These are phyloP conservation scores for Lasioglossum albipes DNA, from an alignment of 1,140 invertebrate genomes.

Conservation along the genomic window DNA sequence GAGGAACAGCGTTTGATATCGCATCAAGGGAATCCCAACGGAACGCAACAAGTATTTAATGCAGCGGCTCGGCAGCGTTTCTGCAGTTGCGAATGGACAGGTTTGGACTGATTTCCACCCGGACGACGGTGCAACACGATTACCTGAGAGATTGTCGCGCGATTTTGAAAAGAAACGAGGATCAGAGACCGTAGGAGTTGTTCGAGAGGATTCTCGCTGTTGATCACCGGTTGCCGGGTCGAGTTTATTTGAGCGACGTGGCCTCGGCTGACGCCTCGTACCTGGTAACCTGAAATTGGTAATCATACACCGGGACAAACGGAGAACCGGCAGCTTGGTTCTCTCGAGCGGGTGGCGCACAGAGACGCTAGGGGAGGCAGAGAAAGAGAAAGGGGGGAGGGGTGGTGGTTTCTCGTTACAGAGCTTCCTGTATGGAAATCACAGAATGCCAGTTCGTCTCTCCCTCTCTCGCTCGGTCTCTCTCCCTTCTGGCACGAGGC, in stretches of 20 bases:
- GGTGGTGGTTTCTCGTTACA: conserved; percentile 73
- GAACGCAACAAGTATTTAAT: no score
- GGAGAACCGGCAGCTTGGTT: conserved; percentile 36
- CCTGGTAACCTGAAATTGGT: conserved; percentile 54
- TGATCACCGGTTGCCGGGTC: neutral
- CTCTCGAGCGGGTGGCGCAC: conserved; percentile 39
- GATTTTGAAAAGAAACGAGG: no score
- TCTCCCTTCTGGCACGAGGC: conserved; percentile 48
- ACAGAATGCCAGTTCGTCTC: conserved; percentile 53
- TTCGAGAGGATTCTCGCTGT: no score
- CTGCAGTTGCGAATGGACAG: no score
- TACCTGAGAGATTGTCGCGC: no score
- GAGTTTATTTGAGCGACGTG: neutral
- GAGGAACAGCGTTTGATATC: no score
- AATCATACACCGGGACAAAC: conserved; percentile 58
- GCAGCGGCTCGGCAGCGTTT: no score
- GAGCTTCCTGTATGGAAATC: conserved; percentile 79
- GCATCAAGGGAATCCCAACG: no score
- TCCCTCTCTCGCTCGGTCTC: neutral
- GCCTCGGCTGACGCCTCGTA: conserved; percentile 12
- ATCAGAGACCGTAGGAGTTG: neutral
- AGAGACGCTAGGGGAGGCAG: conserved; percentile 20
- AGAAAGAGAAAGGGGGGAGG: conserved; percentile 30
- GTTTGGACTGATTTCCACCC: no score
- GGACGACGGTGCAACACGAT: no score